Base-by-base conservation (phyloP, 2,888 invertebrate genomes). In the Eilema griseolum region DNA sequence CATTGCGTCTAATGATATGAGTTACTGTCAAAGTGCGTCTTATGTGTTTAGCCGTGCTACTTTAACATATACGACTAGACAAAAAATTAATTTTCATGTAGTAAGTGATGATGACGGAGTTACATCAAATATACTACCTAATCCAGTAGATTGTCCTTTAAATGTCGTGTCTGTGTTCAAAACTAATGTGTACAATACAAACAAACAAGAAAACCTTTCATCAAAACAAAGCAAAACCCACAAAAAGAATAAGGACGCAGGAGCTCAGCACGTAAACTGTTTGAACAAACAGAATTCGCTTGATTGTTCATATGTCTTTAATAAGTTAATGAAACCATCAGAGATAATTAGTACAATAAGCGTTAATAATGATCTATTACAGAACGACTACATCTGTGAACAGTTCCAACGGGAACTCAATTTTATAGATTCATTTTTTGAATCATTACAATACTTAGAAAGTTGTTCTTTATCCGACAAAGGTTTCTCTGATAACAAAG, bases 341-440 rank as follows among this genome's bases (percentile, higher is more conserved):
- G 93, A 95, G 78, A 89, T 95, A 87, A 95, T 95, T 85, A 92
- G 91, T 80, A 88, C 92, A 88, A 92, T 95, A 85, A 89, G 87
- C 83, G 85, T 91, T 83, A 90, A 90, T 83, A 89, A 85, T 70
- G 86, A 86, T 65, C 79, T 93, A 75, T 85, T 93, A 79, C 91
- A 88, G 74, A 89, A 84, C 67, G 92, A 93, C 81, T 91, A 87
- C 80, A 89, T 93, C 52, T 90, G 91, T 78, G 93, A 94, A 76
- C 94, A 95, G 86, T 95, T 95, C 81, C 91, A 94, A 77, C 86
- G 91, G 57, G 95, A 95, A 82, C 90, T 95, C 11, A 92, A 93
- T 83, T 95, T 95, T 83, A 93, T 95, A 67, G 95, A 95, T 87
- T 94, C 95, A 2, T 95, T 95, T 86, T 93, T 94, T 80, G 95